Conservation (phyloP, 2,888 invertebrate species). For the Caenorhabditis imperialis region DNA sequence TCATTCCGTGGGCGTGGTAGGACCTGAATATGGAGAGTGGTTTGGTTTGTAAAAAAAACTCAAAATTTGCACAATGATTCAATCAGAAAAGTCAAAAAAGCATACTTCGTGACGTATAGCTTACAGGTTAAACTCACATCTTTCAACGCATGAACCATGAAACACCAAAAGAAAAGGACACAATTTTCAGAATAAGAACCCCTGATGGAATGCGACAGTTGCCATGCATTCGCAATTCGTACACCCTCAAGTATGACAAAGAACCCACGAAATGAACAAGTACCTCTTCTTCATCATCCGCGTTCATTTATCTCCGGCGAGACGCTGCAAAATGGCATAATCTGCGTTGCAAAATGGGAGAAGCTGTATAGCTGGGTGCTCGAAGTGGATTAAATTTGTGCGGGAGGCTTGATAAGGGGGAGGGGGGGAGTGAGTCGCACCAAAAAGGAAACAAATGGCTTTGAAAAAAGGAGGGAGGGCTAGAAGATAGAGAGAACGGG, state of each 20-base stretch:
- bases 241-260: slow-evolving; percentile 26
- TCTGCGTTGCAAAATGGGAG: slow-evolving; percentile 5
- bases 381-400: slow-evolving; percentile 24
- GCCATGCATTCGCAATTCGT: slow-evolving; percentile 48
- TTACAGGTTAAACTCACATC: too few species aligned
- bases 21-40: slow-evolving; percentile 23
- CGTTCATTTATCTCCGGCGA: background rate
- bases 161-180: too few species aligned
- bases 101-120: too few species aligned
- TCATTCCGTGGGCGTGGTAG: slow-evolving; percentile 26
- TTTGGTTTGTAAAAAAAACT: background rate
- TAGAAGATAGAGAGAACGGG: slow-evolving; percentile 19
- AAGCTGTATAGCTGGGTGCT: too few species aligned
- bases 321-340: slow-evolving; percentile 10
- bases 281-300: slow-evolving; percentile 39
- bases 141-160: too few species aligned
- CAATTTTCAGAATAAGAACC: background rate
- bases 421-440: too few species aligned
- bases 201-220: slow-evolving; percentile 22
- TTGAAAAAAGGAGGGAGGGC: background rate
- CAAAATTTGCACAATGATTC: background rate
- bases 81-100: too few species aligned
- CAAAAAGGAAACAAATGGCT: too few species aligned
- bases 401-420: too few species aligned
- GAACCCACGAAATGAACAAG: slow-evolving; percentile 5